phyloP scores from a whole-genome alignment of 2,797 vertebrate species.

The Crenichthys baileyi region DNA sequence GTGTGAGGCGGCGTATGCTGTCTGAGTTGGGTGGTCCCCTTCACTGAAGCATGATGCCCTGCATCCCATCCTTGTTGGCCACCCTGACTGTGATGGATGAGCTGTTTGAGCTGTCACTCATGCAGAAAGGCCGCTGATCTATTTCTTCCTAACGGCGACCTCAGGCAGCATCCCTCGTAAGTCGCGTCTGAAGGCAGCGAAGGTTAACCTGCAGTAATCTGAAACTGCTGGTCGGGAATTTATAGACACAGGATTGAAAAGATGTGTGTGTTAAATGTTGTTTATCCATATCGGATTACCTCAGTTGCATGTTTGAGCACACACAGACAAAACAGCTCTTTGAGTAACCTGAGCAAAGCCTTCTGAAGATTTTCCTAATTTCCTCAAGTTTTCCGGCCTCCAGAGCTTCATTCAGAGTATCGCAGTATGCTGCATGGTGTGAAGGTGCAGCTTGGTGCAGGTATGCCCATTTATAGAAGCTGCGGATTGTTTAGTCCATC shows the following conservation, averaged over 20 bases:
- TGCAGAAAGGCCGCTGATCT: constrained; percentile 70
- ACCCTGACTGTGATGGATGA: constrained; percentile 77
- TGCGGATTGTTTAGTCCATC: constrained; percentile 21
- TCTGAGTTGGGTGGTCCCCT: constrained; percentile 81
- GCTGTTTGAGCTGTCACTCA: constrained; percentile 75
- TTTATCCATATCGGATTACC: constrained; percentile 1
- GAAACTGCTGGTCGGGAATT: constrained; percentile 24
- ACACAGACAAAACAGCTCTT: constrained; percentile 25
- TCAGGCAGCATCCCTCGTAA: constrained; percentile 64
- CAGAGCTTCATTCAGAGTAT: constrained; percentile 41
- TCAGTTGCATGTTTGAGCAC: neutral
- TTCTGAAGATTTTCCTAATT: constrained; percentile 65
- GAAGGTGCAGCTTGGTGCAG: constrained; percentile 38
- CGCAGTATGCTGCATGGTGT: constrained; percentile 47
- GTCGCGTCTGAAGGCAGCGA: constrained; percentile 45
- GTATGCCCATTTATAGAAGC: constrained; percentile 53
- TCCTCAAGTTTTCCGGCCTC: constrained; percentile 62
- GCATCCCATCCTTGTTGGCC: constrained; percentile 70
- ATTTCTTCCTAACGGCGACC: constrained; percentile 45
- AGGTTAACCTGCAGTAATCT: constrained; percentile 19
- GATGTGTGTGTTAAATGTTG: neutral
- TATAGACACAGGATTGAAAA: constrained; percentile 14
- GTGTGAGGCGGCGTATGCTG: constrained; percentile 55
- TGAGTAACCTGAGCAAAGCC: constrained; percentile 59
- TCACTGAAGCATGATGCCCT: constrained; percentile 51